These are phyloP conservation scores for Holothuria scabra DNA, from an alignment of 53 echinoderm and acorn worm genomes.

Conservation along the genomic window DNA sequence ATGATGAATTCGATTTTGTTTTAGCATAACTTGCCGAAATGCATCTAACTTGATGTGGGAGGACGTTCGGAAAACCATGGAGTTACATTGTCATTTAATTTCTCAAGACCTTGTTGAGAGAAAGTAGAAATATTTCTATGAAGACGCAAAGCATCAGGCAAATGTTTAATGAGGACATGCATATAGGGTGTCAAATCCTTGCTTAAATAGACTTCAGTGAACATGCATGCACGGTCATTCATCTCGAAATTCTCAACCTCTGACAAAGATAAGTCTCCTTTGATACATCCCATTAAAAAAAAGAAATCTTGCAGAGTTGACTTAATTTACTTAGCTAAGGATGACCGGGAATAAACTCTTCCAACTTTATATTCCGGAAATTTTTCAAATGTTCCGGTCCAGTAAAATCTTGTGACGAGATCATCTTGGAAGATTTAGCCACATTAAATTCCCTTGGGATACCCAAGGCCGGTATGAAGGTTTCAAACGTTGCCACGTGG, in stretches of 20 bases:
- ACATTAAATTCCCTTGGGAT: not conserved
- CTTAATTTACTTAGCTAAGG: not conserved
- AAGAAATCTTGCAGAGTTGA: not conserved
- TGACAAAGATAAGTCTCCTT: not conserved
- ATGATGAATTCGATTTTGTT: slow-evolving; percentile 38
- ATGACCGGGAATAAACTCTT: slow-evolving; percentile 2
- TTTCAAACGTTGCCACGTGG: not conserved
- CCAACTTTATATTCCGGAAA: not conserved
- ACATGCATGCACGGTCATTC: slow-evolving; percentile 8
- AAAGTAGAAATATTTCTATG: slow-evolving; percentile 13
- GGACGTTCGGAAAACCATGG: slow-evolving; percentile 15
- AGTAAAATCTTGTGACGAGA: slow-evolving; percentile 9
- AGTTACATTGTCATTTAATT: slow-evolving; percentile 36
- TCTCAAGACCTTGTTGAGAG: slow-evolving; percentile 39
- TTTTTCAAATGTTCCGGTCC: slow-evolving; percentile 2
- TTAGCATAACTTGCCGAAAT: slow-evolving; percentile 14
- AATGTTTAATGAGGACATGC: slow-evolving; percentile 20
- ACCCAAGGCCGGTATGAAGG: not conserved
- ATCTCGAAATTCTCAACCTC: slow-evolving; percentile 15
- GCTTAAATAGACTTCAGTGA: slow-evolving; percentile 1
- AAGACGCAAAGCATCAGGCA: slow-evolving; percentile 8
- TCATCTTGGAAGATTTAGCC: not conserved
- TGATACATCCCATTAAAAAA: not conserved
- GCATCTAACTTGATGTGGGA: not conserved
- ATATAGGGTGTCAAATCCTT: slow-evolving; percentile 37